Conservation (phyloP, 2,888 invertebrate genomes). For the Allacma fusca region DNA sequence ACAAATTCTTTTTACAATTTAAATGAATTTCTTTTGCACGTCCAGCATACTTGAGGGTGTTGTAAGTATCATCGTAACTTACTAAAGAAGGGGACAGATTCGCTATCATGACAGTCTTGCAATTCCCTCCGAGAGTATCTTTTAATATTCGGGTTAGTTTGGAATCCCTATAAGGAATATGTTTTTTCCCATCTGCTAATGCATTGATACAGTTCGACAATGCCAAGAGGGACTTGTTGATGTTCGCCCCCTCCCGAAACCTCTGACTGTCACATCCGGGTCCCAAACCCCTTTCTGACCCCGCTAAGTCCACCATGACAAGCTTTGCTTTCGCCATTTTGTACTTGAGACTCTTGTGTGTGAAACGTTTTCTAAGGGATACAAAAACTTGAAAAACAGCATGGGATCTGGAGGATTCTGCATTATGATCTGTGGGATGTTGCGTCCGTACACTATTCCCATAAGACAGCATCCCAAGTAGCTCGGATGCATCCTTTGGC, state of each 20-base stretch:
- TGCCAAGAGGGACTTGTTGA: constrained; percentile 88
- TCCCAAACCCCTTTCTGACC: constrained; percentile 81
- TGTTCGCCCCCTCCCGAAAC: constrained; percentile 92
- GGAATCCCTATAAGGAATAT: constrained; percentile 81
- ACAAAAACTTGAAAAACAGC: constrained; percentile 85
- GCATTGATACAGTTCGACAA: constrained; percentile 84
- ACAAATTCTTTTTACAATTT: constrained; percentile 37
- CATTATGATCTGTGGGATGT: constrained; percentile 94
- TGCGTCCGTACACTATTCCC: constrained; percentile 90
- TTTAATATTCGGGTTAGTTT: constrained; percentile 88
- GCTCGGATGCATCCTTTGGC: constrained; percentile 77
- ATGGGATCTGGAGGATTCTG: constrained; percentile 92
- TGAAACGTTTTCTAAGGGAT: constrained; percentile 43
- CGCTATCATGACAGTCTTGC: constrained; percentile 92
- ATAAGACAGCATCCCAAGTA: constrained; percentile 78
- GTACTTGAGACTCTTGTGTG: constrained; percentile 40
- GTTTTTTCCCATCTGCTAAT: constrained; percentile 81
- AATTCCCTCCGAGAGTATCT: constrained; percentile 92
- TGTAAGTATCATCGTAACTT: constrained; percentile 92
- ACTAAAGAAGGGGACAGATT: constrained; percentile 82
- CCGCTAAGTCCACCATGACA: constrained; percentile 88
- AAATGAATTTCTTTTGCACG: constrained; percentile 77
- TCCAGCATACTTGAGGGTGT: constrained; percentile 86
- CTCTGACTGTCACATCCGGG: constrained; percentile 77
- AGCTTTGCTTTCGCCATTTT: constrained; percentile 47